Percentiles rank a stretch among this genome's conserved stretches.
Evolutionary conservation across 2,797 vertebrate genomes (phyloP).

Genomic region (Schizopygopsis malacanthus): DNA sequence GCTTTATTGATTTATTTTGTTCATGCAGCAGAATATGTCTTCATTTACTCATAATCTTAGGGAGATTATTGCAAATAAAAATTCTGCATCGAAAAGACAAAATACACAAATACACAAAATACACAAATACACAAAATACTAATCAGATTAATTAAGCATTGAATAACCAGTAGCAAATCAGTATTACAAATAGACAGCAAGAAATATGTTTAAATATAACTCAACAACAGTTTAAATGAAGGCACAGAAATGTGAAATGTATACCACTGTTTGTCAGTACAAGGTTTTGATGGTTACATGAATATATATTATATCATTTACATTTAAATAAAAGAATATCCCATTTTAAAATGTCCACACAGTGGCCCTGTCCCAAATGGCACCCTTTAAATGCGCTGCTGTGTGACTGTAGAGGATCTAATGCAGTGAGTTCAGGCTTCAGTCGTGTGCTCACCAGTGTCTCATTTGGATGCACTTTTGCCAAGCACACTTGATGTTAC

Average conservation of each 20-base stretch:
- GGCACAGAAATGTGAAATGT: not conserved
- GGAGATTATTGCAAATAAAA: not conserved
- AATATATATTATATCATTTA: not conserved
- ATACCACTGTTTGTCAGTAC: not conserved
- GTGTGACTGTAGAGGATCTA: not conserved
- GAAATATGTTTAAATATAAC: not conserved
- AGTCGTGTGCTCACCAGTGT: not conserved
- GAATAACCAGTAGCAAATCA: not conserved
- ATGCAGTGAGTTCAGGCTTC: not conserved
- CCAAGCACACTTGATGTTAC: not conserved
- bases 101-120: not conserved
- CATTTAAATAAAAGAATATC: not conserved
- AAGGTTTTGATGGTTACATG: not conserved
- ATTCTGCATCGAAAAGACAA: not conserved
- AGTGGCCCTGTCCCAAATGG: not conserved
- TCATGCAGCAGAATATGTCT: not conserved
- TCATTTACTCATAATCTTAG: not conserved
- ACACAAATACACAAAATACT: not conserved
- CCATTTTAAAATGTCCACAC: conserved; percentile 2
- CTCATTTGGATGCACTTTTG: not conserved
- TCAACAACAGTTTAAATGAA: not conserved
- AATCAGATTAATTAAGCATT: not conserved
- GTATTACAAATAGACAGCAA: not conserved
- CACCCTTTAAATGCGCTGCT: not conserved
- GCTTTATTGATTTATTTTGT: not conserved